These are phyloP conservation scores for Neodiprion lecontei DNA, from an alignment of 1,140 invertebrate genomes.

Conservation along the genomic window DNA sequence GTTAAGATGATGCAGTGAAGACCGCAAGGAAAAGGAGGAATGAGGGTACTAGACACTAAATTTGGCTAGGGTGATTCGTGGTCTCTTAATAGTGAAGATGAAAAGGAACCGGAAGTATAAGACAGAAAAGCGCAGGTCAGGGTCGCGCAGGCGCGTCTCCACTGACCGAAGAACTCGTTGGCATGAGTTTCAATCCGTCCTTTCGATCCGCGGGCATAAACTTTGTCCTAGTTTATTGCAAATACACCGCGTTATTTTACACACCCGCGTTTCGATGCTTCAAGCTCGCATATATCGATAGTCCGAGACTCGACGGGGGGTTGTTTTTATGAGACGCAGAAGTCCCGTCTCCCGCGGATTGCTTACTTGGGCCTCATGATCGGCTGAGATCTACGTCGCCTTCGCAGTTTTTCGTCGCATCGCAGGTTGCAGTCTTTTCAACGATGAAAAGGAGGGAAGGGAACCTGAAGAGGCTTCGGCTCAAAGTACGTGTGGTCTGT, in stretches of 20 bases:
- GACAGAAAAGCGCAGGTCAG: neutral
- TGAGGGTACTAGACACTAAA: too few relatives aligned
- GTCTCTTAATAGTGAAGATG: neutral
- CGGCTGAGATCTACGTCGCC: neutral
- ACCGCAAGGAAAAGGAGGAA: too few relatives aligned
- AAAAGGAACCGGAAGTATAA: neutral
- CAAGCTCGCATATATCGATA: neutral
- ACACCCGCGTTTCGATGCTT: neutral
- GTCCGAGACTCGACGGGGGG: neutral
- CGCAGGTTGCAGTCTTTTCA: neutral
- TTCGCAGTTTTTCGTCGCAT: neutral
- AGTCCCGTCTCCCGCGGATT: neutral
- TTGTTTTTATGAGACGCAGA: neutral
- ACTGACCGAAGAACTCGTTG: neutral
- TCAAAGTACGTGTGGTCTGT: too few relatives aligned
- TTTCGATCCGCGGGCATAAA: neutral
- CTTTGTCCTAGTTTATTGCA: neutral
- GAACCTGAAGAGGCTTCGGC: too few relatives aligned
- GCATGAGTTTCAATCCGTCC: neutral
- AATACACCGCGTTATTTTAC: neutral
- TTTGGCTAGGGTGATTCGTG: too few relatives aligned
- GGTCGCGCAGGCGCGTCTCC: neutral
- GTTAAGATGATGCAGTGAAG: too few relatives aligned
- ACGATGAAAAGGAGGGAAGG: too few relatives aligned
- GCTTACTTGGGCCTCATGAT: slow-evolving; percentile 1